Conservation (phyloP, 1,140 invertebrate genomes). For the Caerostris extrusa region DNA sequence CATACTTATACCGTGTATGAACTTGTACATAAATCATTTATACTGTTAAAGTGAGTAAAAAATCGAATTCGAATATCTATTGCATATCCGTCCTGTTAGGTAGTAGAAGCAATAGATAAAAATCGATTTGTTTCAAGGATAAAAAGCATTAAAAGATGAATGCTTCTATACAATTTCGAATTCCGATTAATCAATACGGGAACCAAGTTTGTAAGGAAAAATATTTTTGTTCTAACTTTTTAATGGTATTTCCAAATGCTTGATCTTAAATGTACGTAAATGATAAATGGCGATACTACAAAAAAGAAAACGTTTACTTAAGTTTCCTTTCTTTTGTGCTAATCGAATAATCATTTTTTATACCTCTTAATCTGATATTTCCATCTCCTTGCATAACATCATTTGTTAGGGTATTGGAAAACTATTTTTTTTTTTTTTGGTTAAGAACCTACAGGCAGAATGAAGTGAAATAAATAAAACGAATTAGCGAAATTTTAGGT, state of each 20-base stretch:
- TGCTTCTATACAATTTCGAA: neutral
- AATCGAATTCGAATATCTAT: too few relatives aligned
- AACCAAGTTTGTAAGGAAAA: neutral
- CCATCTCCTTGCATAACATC: neutral
- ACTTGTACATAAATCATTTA: too few relatives aligned
- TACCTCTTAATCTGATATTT: neutral
- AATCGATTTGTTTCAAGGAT: too few relatives aligned
- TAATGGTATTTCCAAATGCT: neutral
- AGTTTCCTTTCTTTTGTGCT: neutral
- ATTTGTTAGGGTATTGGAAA: neutral
- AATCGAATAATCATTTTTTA: neutral
- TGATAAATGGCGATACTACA: neutral
- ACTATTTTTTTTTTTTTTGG: too few relatives aligned
- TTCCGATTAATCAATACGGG: neutral
- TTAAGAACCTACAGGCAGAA: too few relatives aligned
- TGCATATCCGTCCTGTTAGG: too few relatives aligned
- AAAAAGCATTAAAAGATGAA: too few relatives aligned
- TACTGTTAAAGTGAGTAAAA: too few relatives aligned
- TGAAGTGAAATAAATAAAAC: neutral
- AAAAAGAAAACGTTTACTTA: neutral
- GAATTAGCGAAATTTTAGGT: slow-evolving; percentile 5
- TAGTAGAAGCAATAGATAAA: too few relatives aligned
- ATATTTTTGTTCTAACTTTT: neutral
- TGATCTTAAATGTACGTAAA: neutral
- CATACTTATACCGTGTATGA: too few relatives aligned